A percentile compares a stretch with the other conserved stretches of the same genome.
Evolutionary conservation across 1,140 invertebrate species (phyloP).

Genomic region (Diploscapter pachys): DNA sequence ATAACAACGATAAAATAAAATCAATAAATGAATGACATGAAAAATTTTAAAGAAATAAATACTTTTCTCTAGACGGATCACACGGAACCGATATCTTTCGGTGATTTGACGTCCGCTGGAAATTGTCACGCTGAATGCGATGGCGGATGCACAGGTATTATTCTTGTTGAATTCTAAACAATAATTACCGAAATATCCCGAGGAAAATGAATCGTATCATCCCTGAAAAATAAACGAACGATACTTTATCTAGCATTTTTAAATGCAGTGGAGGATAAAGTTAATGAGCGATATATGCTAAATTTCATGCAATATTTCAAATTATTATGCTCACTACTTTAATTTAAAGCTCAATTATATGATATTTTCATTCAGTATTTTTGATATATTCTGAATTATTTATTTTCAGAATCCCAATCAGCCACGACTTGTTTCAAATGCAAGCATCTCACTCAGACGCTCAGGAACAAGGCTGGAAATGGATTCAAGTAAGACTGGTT

Average conservation of each 20-base stretch:
- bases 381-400: too few species aligned
- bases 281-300: constrained; percentile 2
- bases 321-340: too few species aligned
- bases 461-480: constrained; percentile 50
- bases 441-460: constrained; percentile 51
- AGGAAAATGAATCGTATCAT: too few species aligned
- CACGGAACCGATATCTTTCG: constrained; percentile 40
- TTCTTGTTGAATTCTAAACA: too few species aligned
- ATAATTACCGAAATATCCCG: too few species aligned
- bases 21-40: too few species aligned
- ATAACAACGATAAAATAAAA: too few species aligned
- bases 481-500: constrained; percentile 43
- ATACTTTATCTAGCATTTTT: constrained; percentile 2
- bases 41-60: constrained; percentile 6
- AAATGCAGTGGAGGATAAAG: constrained; percentile 7
- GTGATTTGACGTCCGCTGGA: constrained; percentile 47
- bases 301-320: constrained; percentile 13
- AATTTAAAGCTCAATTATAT: too few species aligned
- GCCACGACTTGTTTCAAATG: constrained; percentile 43
- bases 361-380: too few species aligned
- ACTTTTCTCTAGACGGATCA: constrained; percentile 37
- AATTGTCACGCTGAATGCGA: constrained; percentile 54
- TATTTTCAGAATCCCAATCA: constrained; percentile 22
- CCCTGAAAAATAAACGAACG: constrained; percentile 31
- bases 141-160: constrained; percentile 39